phyloP scores from a whole-genome alignment of 2,113 vertebrate genomes.

The Eurystomus gularis region DNA sequence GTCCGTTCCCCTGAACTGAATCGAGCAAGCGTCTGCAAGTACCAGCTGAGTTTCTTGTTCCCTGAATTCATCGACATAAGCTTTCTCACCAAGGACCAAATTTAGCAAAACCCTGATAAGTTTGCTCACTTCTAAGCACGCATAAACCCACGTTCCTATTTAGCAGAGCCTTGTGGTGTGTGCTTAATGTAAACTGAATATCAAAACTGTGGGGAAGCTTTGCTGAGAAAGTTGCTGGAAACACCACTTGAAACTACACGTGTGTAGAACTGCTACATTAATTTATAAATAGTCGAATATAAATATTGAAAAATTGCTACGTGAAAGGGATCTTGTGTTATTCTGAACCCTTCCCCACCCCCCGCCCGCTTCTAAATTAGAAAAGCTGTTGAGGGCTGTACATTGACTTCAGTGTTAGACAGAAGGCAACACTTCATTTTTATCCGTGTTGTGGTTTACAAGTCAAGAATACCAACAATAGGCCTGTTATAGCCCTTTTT shows the following conservation, averaged over 20 bases:
- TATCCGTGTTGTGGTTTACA: neutral
- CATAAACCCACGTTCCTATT: neutral
- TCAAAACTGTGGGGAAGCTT: neutral
- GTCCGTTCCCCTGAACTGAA: neutral
- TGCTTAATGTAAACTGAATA: neutral
- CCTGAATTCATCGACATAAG: neutral
- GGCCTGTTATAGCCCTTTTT: neutral
- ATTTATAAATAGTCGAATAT: neutral
- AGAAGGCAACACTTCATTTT: neutral
- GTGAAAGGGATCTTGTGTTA: neutral
- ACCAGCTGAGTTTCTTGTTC: neutral
- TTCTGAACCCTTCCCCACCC: neutral
- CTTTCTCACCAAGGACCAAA: neutral
- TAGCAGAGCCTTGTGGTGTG: neutral
- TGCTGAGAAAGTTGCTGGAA: neutral
- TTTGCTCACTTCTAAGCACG: neutral
- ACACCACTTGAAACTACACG: neutral
- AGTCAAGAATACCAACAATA: neutral
- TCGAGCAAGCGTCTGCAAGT: neutral
- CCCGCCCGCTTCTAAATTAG: neutral
- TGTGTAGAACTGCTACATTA: neutral
- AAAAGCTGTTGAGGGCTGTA: neutral
- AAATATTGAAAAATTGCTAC: neutral
- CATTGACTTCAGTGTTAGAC: neutral
- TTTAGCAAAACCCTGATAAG: neutral